phyloP scores from a whole-genome alignment of 2,888 invertebrate species.

The Schizotus pectinicornis region DNA sequence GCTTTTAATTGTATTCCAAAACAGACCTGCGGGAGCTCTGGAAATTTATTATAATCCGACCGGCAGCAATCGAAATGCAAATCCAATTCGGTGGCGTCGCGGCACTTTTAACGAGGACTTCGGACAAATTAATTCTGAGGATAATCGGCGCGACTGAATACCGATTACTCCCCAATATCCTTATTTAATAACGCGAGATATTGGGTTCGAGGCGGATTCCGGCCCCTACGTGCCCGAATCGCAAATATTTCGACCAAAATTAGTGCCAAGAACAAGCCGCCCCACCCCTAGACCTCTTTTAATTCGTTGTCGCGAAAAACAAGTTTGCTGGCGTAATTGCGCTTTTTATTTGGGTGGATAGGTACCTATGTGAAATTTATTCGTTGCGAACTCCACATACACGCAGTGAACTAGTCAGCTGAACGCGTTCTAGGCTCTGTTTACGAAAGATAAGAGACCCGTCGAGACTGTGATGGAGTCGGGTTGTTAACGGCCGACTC shows the following conservation, averaged over 20 bases:
- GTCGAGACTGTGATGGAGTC: constrained; percentile 16
- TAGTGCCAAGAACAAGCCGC: no score
- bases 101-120: constrained; percentile 36
- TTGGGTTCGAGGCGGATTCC: constrained; percentile 16
- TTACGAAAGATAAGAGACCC: constrained; percentile 20
- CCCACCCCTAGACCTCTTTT: no score
- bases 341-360: background rate
- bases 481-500: background rate
- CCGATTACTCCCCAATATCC: constrained; percentile 36
- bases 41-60: constrained; percentile 36
- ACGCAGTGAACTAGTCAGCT: background rate
- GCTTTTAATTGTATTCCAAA: constrained; percentile 36
- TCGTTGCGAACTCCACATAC: constrained; percentile 4
- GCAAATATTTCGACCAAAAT: no score
- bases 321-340: no score
- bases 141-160: constrained; percentile 37
- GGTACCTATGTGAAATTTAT: background rate
- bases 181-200: constrained; percentile 31
- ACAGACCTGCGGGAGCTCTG: constrained; percentile 24
- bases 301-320: no score
- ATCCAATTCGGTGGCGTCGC: constrained; percentile 27
- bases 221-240: constrained; percentile 5
- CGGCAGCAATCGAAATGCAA: constrained; percentile 29
- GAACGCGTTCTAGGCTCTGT: constrained; percentile 22
- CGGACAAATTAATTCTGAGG: constrained; percentile 37